Base-by-base conservation (phyloP, 30 jellyfish, hydroid and myxozoan species). In the Aurelia coerulea region DNA sequence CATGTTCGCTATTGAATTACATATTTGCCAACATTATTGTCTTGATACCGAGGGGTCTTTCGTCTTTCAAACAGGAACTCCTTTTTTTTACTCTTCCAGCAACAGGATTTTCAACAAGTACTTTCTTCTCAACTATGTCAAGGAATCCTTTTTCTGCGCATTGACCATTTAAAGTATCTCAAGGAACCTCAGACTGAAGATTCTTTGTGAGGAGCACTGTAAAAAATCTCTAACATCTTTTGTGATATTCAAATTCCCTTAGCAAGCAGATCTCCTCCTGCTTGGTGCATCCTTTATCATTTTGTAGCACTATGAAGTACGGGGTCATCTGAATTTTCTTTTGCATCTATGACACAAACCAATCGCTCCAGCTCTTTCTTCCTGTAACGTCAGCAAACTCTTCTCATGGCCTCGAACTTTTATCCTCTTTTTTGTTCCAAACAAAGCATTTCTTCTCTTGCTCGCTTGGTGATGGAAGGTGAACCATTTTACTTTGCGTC, bases 81-180 rank as follows among this genome's bases (percentile, higher is more conserved):
- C 29, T 23, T 23, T 23, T 23, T 23, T 23, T 23, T 23, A 23
- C 29, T 23, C 29, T 23, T 23, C 29, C 29, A 39, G 8, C 59
- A 77, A 77, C 88, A 77, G 88, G 77, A 77, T 77, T 77, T 77
- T 53, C 88, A 77, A 77, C 58, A 58, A 77, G 35, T 41, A 77
- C 88, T 77, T 77, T 77, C 88, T 77, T 77, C 88, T 77, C 88
- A 53, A 77, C 41, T 77, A 77, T 59, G 32, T 77, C 88, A 77
- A 77, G 88, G 58, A 77, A 77, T 32, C 59, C 77, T 77, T 41
- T 77, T 53, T 77, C 88, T 59, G 88, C 88, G 88, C 88, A 77
- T 77, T 77, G 88, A 77, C 88, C 74, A 77, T 77, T 77, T 62
- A 77, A 59, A 65, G 88, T 77, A 77, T 77, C 88, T 77, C 59